Evolutionary conservation across 2,113 vertebrate genomes (phyloP).

Genomic region (Psittacula cyanocephala): DNA sequence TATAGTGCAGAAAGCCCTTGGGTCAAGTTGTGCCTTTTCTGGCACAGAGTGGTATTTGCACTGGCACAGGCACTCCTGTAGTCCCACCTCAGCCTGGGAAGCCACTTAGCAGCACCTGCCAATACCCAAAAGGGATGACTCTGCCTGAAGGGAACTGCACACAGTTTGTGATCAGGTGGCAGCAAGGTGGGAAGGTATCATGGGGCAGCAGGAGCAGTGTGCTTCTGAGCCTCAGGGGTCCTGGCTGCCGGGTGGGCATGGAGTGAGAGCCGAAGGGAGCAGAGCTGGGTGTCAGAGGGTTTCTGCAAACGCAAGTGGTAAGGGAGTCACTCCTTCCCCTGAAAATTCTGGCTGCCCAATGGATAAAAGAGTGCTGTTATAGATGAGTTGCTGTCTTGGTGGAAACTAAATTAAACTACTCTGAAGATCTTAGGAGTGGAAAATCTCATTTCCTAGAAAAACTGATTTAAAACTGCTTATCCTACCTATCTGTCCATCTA

Average conservation of each 20-base stretch:
- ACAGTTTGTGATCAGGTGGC: neutral
- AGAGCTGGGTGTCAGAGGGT: neutral
- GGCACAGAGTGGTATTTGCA: neutral
- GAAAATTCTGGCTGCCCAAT: neutral
- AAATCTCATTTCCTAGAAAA: constrained; percentile 25
- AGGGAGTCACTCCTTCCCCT: neutral
- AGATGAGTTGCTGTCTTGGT: neutral
- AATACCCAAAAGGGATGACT: neutral
- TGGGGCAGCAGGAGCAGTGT: neutral
- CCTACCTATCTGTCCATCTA: neutral
- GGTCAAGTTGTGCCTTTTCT: neutral
- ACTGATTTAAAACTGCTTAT: constrained; percentile 6
- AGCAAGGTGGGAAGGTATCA: neutral
- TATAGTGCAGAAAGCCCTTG: neutral
- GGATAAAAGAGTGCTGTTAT: neutral
- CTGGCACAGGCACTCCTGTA: neutral
- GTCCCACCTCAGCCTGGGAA: neutral
- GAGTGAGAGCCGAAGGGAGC: neutral
- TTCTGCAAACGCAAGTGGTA: neutral
- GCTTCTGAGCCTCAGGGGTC: neutral
- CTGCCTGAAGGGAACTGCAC: neutral
- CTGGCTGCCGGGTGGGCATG: neutral
- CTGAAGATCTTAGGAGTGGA: neutral
- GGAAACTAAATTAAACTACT: neutral
- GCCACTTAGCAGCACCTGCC: neutral